A percentile compares a stretch with the other conserved stretches of the same genome.
Conservation (phyloP, 2,113 vertebrate genomes). For the Otocyon megalotis region DNA sequence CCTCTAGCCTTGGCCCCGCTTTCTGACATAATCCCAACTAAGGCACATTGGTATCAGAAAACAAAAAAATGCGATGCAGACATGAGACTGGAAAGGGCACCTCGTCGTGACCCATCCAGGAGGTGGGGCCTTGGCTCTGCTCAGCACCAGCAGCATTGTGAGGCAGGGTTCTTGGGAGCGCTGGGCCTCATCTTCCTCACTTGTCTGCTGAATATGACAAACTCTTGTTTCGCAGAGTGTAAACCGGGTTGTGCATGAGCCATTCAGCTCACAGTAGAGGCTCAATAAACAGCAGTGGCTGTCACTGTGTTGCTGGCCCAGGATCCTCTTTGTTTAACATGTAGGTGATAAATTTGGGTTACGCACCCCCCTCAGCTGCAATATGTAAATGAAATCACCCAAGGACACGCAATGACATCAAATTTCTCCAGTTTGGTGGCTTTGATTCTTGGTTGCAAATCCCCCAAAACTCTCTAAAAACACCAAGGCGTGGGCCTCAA, state of each 20-base stretch:
- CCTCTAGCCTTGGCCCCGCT: accelerated
- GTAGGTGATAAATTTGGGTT: not conserved
- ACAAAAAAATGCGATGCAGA: accelerated
- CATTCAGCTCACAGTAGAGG: not conserved
- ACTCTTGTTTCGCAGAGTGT: not conserved
- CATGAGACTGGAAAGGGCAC: too few relatives aligned
- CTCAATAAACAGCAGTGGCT: accelerated
- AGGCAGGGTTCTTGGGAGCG: too few relatives aligned
- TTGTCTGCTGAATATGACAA: not conserved
- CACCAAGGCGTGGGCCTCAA: not conserved
- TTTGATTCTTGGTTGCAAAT: not conserved
- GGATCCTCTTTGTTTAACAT: not conserved
- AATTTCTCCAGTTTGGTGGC: accelerated
- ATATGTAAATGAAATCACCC: not conserved
- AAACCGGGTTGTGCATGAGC: not conserved
- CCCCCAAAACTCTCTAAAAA: not conserved
- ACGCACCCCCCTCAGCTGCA: not conserved
- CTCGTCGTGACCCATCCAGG: not conserved
- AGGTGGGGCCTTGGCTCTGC: not conserved
- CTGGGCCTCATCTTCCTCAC: not conserved
- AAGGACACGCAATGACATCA: accelerated
- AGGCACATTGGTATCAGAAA: accelerated
- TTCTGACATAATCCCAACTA: accelerated
- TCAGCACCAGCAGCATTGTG: accelerated
- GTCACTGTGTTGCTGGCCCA: accelerated